Percentiles rank a stretch among this genome's conserved stretches.
These are phyloP conservation scores for Lasioglossum albipes DNA, from an alignment of 1,140 invertebrate species.

Conservation along the genomic window DNA sequence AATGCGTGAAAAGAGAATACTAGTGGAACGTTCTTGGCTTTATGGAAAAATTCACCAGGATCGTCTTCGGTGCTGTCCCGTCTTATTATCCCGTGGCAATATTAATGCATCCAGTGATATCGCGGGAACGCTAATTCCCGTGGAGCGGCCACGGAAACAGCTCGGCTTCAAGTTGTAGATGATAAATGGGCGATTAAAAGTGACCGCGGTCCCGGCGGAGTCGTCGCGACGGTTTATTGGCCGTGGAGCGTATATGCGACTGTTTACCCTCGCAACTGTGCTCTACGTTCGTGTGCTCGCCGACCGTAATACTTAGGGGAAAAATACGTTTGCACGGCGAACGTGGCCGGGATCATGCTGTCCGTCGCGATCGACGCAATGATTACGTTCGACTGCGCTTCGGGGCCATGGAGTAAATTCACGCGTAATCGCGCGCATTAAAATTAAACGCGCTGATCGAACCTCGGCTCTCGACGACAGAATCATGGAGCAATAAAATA, in stretches of 20 bases:
- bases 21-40: too few relatives aligned
- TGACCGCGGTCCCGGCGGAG: conserved; percentile 45
- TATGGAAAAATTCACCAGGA: too few relatives aligned
- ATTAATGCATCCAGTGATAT: neutral
- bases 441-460: too few relatives aligned
- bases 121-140: conserved; percentile 11
- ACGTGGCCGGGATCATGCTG: neutral
- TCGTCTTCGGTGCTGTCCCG: too few relatives aligned
- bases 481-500: too few relatives aligned
- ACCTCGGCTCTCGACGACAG: too few relatives aligned
- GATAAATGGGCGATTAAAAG: conserved; percentile 57
- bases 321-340: conserved; percentile 6
- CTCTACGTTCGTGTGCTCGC: neutral
- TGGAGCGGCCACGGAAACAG: neutral
- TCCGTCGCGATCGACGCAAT: neutral
- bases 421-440: too few relatives aligned
- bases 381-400: conserved; percentile 7
- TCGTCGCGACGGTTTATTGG: conserved; percentile 50
- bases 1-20: too few relatives aligned
- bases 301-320: neutral
- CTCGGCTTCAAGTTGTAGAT: conserved; percentile 20
- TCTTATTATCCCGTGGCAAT: too few relatives aligned
- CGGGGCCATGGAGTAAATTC: neutral
- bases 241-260: conserved; percentile 24
- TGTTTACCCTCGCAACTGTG: neutral